Percentiles rank a stretch among this genome's conserved stretches.
Conservation (phyloP, 2,797 vertebrate species). For the Eospalax fontanierii region DNA sequence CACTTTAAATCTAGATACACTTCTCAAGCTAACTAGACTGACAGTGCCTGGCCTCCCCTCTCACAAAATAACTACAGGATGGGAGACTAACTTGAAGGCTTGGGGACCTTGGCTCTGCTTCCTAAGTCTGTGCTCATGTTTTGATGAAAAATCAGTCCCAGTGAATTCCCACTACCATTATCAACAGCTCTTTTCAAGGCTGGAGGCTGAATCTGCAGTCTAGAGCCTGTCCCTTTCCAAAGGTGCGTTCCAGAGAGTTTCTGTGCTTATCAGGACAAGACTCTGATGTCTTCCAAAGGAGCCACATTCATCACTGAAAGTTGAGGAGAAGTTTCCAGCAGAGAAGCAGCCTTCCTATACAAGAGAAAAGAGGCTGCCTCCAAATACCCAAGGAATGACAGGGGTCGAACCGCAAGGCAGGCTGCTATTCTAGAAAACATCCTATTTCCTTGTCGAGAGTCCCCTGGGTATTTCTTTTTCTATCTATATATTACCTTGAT, state of each 20-base stretch:
- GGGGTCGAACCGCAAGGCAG: background rate
- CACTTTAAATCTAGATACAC: background rate
- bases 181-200: background rate
- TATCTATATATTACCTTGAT: background rate
- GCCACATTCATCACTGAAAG: background rate
- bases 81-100: rapidly evolving
- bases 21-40: background rate
- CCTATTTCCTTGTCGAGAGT: background rate
- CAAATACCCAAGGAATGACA: background rate
- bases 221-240: background rate
- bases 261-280: background rate
- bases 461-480: background rate
- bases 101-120: too few species aligned
- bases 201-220: background rate
- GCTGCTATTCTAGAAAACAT: background rate
- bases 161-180: background rate
- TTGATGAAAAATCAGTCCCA: background rate
- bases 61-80: rapidly evolving
- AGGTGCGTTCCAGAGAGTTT: background rate
- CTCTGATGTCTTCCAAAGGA: background rate
- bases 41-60: background rate
- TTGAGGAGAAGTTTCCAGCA: background rate
- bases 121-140: too few species aligned
- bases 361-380: background rate
- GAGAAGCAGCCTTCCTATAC: background rate